phyloP scores from a whole-genome alignment of 35 echinoderm and acorn worm species.

The Ophioderma brevispina region DNA sequence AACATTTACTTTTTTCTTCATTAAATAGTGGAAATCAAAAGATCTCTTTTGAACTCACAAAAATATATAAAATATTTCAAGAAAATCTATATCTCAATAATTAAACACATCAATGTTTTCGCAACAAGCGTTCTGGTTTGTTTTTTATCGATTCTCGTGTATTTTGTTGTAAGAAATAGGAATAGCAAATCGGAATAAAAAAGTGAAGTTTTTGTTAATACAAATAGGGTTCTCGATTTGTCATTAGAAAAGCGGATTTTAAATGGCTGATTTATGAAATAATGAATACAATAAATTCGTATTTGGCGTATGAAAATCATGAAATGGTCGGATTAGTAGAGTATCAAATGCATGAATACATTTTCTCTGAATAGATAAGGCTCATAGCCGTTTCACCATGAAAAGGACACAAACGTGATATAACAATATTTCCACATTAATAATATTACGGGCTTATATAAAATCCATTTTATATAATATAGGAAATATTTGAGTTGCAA shows the following conservation, averaged over 20 bases:
- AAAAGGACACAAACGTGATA: neutral
- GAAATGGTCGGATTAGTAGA: neutral
- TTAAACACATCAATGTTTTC: constrained; percentile 60
- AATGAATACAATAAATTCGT: neutral
- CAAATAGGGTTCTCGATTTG: neutral
- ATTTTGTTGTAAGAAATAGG: constrained; percentile 65
- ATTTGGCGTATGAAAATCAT: neutral
- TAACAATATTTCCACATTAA: neutral
- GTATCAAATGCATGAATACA: constrained; percentile 1
- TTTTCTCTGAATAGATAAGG: neutral
- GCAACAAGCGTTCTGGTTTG: neutral
- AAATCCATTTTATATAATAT: neutral
- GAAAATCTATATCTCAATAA: constrained; percentile 80
- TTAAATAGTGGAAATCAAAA: constrained; percentile 75
- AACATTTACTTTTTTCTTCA: constrained; percentile 6
- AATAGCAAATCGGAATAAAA: constrained; percentile 75
- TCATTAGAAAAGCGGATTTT: neutral
- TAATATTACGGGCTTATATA: neutral
- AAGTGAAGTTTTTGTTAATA: constrained; percentile 31
- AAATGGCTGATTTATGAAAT: neutral
- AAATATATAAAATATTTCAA: constrained; percentile 99
- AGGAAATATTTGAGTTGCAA: neutral
- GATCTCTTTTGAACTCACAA: constrained; percentile 87
- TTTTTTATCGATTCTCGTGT: constrained; percentile 30
- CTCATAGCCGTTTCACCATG: neutral